Percentiles rank a stretch among this genome's conserved stretches.
Evolutionary conservation across 1,140 invertebrate genomes (phyloP).

Genomic region (Druon quercuslanigerum): DNA sequence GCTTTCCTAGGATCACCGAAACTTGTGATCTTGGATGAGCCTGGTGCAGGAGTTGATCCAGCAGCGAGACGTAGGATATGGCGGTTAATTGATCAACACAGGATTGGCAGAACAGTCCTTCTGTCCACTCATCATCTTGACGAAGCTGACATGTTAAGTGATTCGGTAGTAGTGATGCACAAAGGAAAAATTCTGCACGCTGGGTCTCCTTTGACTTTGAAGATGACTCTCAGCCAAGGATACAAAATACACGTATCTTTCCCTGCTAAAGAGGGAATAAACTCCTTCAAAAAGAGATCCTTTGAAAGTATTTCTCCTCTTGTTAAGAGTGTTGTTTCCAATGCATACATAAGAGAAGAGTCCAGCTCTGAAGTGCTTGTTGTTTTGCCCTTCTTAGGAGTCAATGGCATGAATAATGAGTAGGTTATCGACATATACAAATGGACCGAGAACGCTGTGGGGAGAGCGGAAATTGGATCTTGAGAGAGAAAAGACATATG

Average conservation of each 20-base stretch:
- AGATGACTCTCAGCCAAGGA: slow-evolving; percentile 85
- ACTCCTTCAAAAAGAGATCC: slow-evolving; percentile 49
- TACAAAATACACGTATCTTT: slow-evolving; percentile 81
- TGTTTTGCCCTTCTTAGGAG: slow-evolving; percentile 75
- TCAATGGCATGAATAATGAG: slow-evolving; percentile 75
- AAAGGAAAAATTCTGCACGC: slow-evolving; percentile 77
- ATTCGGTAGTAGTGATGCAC: slow-evolving; percentile 81
- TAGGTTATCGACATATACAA: too few relatives aligned
- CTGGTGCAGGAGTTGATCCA: slow-evolving; percentile 88
- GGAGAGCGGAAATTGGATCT: too few relatives aligned
- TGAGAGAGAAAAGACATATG: too few relatives aligned
- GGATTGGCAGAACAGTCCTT: slow-evolving; percentile 81
- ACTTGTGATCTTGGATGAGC: slow-evolving; percentile 90
- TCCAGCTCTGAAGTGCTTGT: slow-evolving; percentile 71
- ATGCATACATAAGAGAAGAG: slow-evolving; percentile 70
- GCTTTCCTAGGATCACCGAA: slow-evolving; percentile 88
- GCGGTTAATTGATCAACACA: slow-evolving; percentile 82
- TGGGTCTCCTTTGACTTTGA: slow-evolving; percentile 83
- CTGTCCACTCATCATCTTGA: slow-evolving; percentile 85
- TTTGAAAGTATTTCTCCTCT: slow-evolving; percentile 68
- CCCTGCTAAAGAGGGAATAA: slow-evolving; percentile 38
- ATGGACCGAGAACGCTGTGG: too few relatives aligned
- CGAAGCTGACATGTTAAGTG: slow-evolving; percentile 82
- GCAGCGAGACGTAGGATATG: slow-evolving; percentile 85
- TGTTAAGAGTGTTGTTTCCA: slow-evolving; percentile 72